Evolutionary conservation across 2,888 invertebrate species (phyloP).

Genomic region (Lathronympha strigana): DNA sequence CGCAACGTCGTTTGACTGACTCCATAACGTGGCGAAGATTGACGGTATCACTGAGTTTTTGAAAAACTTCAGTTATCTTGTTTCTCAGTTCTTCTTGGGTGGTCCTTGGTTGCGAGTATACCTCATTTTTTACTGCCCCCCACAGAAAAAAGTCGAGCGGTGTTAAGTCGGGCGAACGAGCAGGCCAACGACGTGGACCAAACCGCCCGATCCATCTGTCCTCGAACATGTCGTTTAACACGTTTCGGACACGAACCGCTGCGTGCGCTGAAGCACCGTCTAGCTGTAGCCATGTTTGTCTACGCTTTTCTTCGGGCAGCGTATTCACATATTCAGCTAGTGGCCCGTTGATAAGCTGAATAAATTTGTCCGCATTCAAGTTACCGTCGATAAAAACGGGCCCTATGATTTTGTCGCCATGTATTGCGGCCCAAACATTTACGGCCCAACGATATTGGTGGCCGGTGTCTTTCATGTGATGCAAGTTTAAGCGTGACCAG

Average conservation of each 20-base stretch:
- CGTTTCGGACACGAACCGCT: too few species aligned
- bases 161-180: too few species aligned
- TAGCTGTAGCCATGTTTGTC: too few species aligned
- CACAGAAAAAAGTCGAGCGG: slow-evolving; percentile 15
- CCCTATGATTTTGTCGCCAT: neutral
- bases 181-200: too few species aligned
- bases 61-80: slow-evolving; percentile 1
- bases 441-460: slow-evolving; percentile 6
- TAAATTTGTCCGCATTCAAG: neutral
- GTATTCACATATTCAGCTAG: neutral
- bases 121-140: slow-evolving; percentile 13
- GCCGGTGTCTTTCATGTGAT: neutral
- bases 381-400: too few species aligned
- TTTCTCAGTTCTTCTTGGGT: neutral
- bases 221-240: too few species aligned
- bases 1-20: slow-evolving; percentile 14
- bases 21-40: slow-evolving; percentile 3
- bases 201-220: too few species aligned
- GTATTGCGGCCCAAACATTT: slow-evolving; percentile 1
- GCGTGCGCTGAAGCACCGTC: too few species aligned
- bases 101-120: neutral
- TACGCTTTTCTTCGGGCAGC: too few species aligned
- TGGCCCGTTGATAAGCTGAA: neutral
- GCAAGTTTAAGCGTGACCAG: neutral
- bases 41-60: neutral